Percentiles rank a stretch among this genome's conserved stretches.
Conservation (phyloP, 2,797 vertebrate species). For the Bradypodion ventrale region DNA sequence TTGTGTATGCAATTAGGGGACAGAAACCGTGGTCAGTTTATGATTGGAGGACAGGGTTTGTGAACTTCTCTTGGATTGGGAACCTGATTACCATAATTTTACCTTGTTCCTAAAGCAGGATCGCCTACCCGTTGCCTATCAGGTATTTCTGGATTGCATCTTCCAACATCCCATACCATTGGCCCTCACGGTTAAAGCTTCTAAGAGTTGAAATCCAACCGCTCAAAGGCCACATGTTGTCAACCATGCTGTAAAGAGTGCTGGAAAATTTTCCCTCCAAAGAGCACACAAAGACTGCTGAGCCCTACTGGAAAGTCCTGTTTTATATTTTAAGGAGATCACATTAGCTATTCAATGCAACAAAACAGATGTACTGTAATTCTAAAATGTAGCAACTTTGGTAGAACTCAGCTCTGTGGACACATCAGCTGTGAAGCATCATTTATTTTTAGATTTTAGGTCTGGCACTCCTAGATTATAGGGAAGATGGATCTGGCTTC, state of each 20-base stretch:
- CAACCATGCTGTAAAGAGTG: background rate
- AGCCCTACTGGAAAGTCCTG: background rate
- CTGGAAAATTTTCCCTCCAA: background rate
- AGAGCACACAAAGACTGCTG: background rate
- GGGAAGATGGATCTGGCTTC: background rate
- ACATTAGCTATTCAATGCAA: background rate
- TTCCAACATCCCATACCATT: background rate
- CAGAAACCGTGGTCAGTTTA: background rate
- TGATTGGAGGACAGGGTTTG: too few species aligned
- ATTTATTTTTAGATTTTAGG: background rate
- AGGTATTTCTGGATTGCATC: background rate
- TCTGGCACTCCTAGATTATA: background rate
- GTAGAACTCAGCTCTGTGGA: background rate
- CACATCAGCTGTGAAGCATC: background rate
- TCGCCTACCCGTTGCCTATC: background rate
- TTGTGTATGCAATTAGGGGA: background rate
- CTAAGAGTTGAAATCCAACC: background rate
- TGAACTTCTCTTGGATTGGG: background rate
- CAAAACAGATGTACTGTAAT: background rate
- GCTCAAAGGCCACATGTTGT: background rate
- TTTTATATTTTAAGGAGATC: background rate
- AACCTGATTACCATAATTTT: background rate
- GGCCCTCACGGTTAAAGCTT: background rate
- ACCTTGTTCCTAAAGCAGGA: background rate
- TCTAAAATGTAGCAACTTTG: background rate